Conservation (phyloP, 2,797 vertebrate species). For the Peromyscus attwateri region DNA sequence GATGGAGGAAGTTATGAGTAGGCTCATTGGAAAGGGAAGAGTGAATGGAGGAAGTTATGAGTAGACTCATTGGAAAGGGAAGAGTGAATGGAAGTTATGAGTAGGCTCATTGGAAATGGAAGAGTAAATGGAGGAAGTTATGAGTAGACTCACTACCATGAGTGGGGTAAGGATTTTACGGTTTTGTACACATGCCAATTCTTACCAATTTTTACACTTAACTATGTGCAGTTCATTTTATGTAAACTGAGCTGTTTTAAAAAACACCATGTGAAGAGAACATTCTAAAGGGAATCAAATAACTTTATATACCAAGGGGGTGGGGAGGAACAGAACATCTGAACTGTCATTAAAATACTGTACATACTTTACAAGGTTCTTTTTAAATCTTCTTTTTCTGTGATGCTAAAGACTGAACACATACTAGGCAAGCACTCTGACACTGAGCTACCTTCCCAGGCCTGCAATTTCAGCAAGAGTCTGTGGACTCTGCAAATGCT, state of each 20-base stretch:
- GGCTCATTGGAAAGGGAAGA: no score
- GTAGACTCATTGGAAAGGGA: background rate
- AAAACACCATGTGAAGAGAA: background rate
- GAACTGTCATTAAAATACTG: constrained; percentile 30
- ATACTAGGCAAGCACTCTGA: background rate
- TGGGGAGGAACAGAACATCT: background rate
- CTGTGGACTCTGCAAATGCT: background rate
- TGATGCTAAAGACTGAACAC: background rate
- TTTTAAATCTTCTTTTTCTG: background rate
- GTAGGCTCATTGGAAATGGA: background rate
- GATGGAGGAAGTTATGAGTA: no score
- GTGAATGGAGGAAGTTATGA: no score
- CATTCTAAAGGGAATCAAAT: background rate
- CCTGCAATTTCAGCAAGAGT: background rate
- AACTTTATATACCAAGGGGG: background rate
- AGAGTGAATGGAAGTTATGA: background rate
- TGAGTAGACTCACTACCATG: background rate
- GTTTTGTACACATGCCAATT: background rate
- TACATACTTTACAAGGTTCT: background rate
- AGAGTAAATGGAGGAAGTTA: background rate
- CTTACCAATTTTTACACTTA: background rate
- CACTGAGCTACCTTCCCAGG: background rate
- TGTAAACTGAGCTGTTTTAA: background rate
- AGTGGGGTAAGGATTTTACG: background rate
- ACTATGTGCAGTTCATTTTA: background rate